phyloP scores from a whole-genome alignment of 2,113 vertebrate species.

The Panthera uncia region DNA sequence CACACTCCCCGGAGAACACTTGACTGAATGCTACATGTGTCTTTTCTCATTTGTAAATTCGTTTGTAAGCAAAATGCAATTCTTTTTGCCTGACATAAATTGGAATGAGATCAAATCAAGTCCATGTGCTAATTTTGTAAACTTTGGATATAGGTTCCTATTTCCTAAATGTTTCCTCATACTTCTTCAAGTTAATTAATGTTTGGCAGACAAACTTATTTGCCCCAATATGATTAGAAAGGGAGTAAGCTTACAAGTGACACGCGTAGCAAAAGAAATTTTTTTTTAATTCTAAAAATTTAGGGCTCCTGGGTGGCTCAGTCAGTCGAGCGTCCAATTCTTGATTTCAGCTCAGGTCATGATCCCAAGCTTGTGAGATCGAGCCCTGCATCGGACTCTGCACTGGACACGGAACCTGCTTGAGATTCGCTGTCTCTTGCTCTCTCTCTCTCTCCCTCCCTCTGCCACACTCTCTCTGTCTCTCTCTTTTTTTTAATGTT shows the following conservation, averaged over 20 bases:
- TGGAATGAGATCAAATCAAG: not conserved
- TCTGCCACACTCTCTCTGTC: too few species aligned
- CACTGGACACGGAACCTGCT: too few species aligned
- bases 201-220: not conserved
- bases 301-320: too few species aligned
- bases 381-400: too few species aligned
- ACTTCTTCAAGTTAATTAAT: not conserved
- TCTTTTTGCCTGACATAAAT: conserved; percentile 35
- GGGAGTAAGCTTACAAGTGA: not conserved
- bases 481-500: too few species aligned
- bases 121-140: not conserved
- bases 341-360: too few species aligned
- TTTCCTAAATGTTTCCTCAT: conserved; percentile 3
- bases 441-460: too few species aligned
- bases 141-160: not conserved
- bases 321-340: too few species aligned
- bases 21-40: not conserved
- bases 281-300: not conserved
- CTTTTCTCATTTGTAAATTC: conserved; percentile 1
- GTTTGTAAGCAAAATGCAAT: not conserved
- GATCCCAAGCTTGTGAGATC: too few species aligned
- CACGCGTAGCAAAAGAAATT: not conserved
- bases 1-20: not conserved
- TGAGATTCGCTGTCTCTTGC: too few species aligned
- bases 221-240: not conserved